Percentiles rank a stretch among this genome's conserved stretches.
Evolutionary conservation across 2,888 invertebrate genomes (phyloP).

Genomic region (Dasysyrphus albostriatus): DNA sequence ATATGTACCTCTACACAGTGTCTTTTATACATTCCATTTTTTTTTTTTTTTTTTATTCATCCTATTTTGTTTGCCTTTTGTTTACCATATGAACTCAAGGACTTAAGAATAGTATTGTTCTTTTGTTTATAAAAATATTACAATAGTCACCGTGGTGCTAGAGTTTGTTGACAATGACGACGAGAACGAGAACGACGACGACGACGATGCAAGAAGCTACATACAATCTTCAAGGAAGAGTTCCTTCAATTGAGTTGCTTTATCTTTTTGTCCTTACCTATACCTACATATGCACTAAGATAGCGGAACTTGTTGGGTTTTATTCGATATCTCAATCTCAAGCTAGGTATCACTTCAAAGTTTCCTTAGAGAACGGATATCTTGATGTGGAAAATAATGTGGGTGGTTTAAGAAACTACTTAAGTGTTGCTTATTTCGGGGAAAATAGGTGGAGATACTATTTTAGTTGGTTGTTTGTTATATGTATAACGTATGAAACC

Average conservation of each 20-base stretch:
- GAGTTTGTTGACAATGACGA: conserved; percentile 7
- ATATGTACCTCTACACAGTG: too few species aligned
- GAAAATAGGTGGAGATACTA: not conserved
- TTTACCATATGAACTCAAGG: conserved; percentile 50
- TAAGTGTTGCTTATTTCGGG: conserved; percentile 3
- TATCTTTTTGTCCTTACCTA: conserved; percentile 31
- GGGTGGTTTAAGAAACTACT: not conserved
- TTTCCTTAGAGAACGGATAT: conserved; percentile 16
- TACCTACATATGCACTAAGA: not conserved
- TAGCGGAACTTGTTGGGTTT: conserved; percentile 18
- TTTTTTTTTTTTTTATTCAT: conserved; percentile 7
- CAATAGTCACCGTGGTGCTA: conserved; percentile 26
- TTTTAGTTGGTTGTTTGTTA: too few species aligned
- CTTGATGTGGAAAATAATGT: not conserved
- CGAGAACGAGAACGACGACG: not conserved
- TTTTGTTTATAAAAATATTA: conserved; percentile 57
- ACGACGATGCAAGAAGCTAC: conserved; percentile 1
- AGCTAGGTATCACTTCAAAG: not conserved
- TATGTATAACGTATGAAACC: too few species aligned
- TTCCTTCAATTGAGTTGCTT: conserved; percentile 52
- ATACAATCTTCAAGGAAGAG: conserved; percentile 13
- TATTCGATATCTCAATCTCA: conserved; percentile 4
- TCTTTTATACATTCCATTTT: conserved; percentile 15
- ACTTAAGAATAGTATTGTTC: conserved; percentile 56
- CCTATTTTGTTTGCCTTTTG: conserved; percentile 35